A percentile compares a stretch with the other conserved stretches of the same genome.
Evolutionary conservation across 2,888 invertebrate species (phyloP).

Genomic region (Luffia ferchaultella): DNA sequence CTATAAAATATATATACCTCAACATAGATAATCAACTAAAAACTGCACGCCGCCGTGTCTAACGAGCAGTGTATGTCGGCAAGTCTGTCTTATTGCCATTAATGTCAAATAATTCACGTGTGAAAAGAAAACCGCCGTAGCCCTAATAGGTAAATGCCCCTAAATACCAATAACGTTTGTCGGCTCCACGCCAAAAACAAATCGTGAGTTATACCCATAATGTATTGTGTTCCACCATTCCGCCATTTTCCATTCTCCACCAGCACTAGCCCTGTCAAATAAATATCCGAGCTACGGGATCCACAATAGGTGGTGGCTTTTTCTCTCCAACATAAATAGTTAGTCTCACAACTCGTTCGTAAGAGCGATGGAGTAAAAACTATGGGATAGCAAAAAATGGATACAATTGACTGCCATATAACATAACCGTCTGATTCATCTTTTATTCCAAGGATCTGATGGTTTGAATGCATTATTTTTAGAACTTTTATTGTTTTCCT

Average conservation of each 20-base stretch:
- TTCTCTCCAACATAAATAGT: conserved; percentile 14
- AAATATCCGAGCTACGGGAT: conserved; percentile 61
- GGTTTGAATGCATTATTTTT: no score
- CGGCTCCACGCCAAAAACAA: conserved; percentile 64
- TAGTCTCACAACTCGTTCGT: not conserved
- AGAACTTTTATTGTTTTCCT: no score
- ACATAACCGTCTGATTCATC: no score
- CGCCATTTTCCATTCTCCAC: conserved; percentile 66
- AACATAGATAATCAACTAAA: no score
- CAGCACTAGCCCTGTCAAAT: conserved; percentile 62
- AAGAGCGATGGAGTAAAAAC: not conserved
- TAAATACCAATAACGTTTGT: conserved; percentile 65
- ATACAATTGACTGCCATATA: not conserved
- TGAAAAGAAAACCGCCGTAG: conserved; percentile 37
- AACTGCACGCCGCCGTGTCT: conserved; percentile 6
- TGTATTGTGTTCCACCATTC: conserved; percentile 56
- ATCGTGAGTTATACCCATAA: conserved; percentile 63
- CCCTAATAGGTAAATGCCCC: conserved; percentile 53
- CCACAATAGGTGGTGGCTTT: conserved; percentile 58
- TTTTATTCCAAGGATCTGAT: no score
- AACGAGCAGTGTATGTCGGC: conserved; percentile 4
- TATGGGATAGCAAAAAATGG: not conserved
- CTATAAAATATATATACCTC: no score
- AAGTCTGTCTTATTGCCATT: conserved; percentile 31
- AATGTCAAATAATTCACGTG: conserved; percentile 44